Conservation (phyloP, 2,113 vertebrate genomes). For the Catharus fuscescens region DNA sequence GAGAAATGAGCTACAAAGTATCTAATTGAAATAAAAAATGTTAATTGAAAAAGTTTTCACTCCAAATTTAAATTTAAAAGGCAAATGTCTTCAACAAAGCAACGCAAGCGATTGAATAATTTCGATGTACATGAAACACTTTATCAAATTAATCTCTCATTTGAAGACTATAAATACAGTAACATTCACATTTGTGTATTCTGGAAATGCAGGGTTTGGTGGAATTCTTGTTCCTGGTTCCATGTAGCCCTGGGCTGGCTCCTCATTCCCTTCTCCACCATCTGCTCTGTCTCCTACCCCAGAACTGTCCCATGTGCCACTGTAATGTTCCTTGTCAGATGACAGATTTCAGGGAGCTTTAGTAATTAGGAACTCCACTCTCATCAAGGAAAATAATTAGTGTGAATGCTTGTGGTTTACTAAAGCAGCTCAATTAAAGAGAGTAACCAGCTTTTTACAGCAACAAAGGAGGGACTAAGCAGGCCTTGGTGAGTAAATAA, state of each 20-base stretch:
- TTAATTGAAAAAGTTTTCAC: conserved; percentile 16
- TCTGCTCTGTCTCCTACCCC: not conserved
- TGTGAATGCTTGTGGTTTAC: conserved; percentile 65
- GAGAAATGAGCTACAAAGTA: not conserved
- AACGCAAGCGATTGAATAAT: not conserved
- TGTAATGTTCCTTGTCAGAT: not conserved
- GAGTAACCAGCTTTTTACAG: conserved; percentile 76
- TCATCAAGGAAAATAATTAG: conserved; percentile 80
- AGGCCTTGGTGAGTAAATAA: conserved; percentile 79
- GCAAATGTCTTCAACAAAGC: not conserved
- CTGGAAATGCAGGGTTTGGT: not conserved
- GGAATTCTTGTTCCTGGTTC: not conserved
- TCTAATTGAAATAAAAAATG: not conserved
- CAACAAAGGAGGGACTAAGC: conserved; percentile 71
- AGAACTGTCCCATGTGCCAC: not conserved
- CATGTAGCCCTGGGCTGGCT: accelerated
- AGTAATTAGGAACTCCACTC: conserved; percentile 73
- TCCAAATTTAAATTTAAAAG: conserved; percentile 4
- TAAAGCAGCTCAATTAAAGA: conserved; percentile 77
- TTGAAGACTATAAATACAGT: not conserved
- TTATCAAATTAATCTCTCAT: not conserved
- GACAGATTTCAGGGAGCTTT: conserved; percentile 62
- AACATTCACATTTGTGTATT: accelerated
- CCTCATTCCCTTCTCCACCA: not conserved
- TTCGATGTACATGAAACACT: not conserved